Evolutionary conservation across 92 coral and sea anemone genomes (phyloP).

Genomic region (Porites cylindrica): DNA sequence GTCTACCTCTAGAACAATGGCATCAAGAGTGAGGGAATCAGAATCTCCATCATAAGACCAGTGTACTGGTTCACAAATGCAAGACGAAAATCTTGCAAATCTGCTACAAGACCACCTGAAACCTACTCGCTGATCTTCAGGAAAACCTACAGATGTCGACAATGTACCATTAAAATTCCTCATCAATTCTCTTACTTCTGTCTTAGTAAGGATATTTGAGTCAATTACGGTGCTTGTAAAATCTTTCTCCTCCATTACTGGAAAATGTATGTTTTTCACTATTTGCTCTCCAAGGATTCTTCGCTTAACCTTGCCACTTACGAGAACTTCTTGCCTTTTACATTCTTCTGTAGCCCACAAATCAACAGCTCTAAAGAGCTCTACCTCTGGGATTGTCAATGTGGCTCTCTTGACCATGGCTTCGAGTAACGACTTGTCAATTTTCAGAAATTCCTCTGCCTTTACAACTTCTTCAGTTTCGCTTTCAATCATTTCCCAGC

Average conservation of each 20-base stretch:
- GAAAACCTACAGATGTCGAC: neutral
- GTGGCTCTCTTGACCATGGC: slow-evolving; percentile 12
- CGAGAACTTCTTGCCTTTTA: neutral
- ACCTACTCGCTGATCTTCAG: neutral
- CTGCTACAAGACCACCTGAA: neutral
- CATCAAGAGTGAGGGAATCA: neutral
- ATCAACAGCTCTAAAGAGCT: slow-evolving; percentile 28
- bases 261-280: neutral
- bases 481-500: slow-evolving; percentile 29
- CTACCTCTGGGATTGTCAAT: slow-evolving; percentile 4
- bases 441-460: neutral
- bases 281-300: slow-evolving; percentile 14
- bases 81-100: neutral
- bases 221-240: neutral
- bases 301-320: slow-evolving; percentile 2
- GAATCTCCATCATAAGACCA: neutral
- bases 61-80: neutral
- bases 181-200: neutral
- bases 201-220: neutral
- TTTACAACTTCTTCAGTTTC: slow-evolving; percentile 2
- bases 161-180: neutral
- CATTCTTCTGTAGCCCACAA: slow-evolving; percentile 14
- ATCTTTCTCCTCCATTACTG: neutral
- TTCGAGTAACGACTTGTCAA: slow-evolving; percentile 2
- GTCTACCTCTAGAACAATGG: neutral